Evolutionary conservation across 2,797 vertebrate genomes (phyloP).

Genomic region (Lophius americanus): DNA sequence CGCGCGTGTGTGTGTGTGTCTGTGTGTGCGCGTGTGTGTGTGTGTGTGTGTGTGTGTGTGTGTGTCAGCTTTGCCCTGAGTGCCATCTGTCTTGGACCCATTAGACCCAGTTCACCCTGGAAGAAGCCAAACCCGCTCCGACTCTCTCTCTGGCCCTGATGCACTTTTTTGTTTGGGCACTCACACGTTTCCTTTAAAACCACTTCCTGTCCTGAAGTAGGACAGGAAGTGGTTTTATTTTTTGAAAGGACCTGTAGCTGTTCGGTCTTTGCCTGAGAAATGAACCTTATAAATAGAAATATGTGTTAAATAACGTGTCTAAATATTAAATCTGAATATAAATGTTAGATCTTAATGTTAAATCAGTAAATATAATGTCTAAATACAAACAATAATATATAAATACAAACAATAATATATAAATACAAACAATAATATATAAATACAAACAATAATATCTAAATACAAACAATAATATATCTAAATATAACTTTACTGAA

Average conservation of each 20-base stretch:
- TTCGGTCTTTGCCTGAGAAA: constrained; percentile 22
- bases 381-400: not conserved
- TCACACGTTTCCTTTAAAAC: constrained; percentile 3
- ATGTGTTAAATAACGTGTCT: too few species aligned
- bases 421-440: too few species aligned
- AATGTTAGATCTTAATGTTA: too few species aligned
- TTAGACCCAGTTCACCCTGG: constrained; percentile 74
- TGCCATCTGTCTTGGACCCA: constrained; percentile 80
- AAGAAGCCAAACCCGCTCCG: constrained; percentile 73
- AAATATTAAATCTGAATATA: too few species aligned
- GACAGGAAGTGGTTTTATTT: too few species aligned
- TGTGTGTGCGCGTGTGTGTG: constrained; percentile 1
- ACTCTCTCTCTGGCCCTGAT: constrained; percentile 50
- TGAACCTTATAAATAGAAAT: too few species aligned
- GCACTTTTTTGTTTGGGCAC: constrained; percentile 38
- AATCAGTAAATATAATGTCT: too few species aligned
- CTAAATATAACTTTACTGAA: too few species aligned
- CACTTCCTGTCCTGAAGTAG: constrained; percentile 5
- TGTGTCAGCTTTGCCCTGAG: constrained; percentile 69
- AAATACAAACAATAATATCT: too few species aligned
- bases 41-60: not conserved
- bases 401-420: too few species aligned
- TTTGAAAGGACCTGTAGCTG: constrained; percentile 7
- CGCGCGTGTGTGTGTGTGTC: constrained; percentile 35
- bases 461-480: too few species aligned